Conservation (phyloP, 1,140 invertebrate species). For the Argopecten irradians region DNA sequence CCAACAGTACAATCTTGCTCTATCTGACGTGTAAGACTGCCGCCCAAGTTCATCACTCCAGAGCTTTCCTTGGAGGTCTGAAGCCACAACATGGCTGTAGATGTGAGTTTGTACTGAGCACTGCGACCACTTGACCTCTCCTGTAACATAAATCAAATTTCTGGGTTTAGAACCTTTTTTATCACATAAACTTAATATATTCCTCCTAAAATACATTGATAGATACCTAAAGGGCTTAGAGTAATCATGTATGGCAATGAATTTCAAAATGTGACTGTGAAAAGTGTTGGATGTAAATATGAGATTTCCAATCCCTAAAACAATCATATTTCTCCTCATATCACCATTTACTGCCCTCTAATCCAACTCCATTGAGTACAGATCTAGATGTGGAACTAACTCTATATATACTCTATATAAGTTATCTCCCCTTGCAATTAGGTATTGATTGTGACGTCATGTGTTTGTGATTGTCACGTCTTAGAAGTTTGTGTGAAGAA, state of each 20-base stretch:
- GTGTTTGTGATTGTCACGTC: neutral
- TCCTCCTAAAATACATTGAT: too few relatives aligned
- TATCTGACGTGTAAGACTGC: constrained; percentile 97
- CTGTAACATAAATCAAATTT: constrained; percentile 66
- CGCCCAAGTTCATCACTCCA: constrained; percentile 98
- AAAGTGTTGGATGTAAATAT: too few relatives aligned
- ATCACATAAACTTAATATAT: too few relatives aligned
- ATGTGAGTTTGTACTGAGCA: constrained; percentile 99
- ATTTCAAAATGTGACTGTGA: too few relatives aligned
- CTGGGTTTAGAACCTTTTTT: too few relatives aligned
- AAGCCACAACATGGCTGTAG: constrained; percentile 99
- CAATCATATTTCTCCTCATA: too few relatives aligned
- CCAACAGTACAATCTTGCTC: constrained; percentile 93
- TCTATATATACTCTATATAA: neutral
- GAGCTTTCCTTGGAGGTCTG: constrained; percentile 97
- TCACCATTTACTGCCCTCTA: too few relatives aligned
- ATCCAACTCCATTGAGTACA: too few relatives aligned
- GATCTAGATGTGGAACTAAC: neutral
- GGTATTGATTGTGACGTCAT: neutral
- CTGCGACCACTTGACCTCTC: constrained; percentile 95
- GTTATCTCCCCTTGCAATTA: too few relatives aligned
- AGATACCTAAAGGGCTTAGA: too few relatives aligned
- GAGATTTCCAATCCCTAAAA: too few relatives aligned
- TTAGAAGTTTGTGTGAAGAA: neutral
- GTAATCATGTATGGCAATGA: too few relatives aligned